These are phyloP conservation scores for Phortica variegata DNA, from an alignment of 1,140 invertebrate species.

Conservation along the genomic window DNA sequence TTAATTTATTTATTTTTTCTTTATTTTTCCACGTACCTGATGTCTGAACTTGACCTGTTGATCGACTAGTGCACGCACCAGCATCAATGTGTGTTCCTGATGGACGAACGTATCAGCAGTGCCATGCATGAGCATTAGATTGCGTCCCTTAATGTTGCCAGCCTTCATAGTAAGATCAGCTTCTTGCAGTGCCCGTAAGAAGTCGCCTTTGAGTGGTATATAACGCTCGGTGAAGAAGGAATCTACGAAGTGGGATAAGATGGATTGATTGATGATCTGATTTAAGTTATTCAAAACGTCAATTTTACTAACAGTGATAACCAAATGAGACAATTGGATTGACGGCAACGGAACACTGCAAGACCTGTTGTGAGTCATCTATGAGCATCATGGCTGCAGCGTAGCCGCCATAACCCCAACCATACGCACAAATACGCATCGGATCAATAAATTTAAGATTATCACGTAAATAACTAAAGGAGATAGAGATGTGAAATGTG, in stretches of 20 bases:
- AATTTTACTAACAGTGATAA: conserved; percentile 70
- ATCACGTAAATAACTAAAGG: conserved; percentile 67
- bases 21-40: conserved; percentile 62
- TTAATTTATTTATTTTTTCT: neutral
- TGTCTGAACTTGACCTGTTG: conserved; percentile 75
- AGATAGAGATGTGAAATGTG: neutral
- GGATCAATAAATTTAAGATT: conserved; percentile 75
- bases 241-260: conserved; percentile 60
- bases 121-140: conserved; percentile 73
- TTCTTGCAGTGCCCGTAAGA: conserved; percentile 70
- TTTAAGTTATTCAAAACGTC: neutral
- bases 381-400: conserved; percentile 73
- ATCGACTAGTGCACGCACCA: conserved; percentile 74
- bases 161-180: conserved; percentile 72
- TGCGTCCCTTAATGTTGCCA: conserved; percentile 64
- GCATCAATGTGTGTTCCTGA: conserved; percentile 78
- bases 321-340: conserved; percentile 80
- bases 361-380: conserved; percentile 68
- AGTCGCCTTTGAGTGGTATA: conserved; percentile 68
- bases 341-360: conserved; percentile 77
- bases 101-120: conserved; percentile 80
- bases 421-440: conserved; percentile 71
- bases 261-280: neutral
- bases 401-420: conserved; percentile 71
- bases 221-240: conserved; percentile 84